A percentile compares a stretch with the other conserved stretches of the same genome.
Evolutionary conservation across 2,888 invertebrate genomes (phyloP).

Genomic region (Latrodectus elegans): DNA sequence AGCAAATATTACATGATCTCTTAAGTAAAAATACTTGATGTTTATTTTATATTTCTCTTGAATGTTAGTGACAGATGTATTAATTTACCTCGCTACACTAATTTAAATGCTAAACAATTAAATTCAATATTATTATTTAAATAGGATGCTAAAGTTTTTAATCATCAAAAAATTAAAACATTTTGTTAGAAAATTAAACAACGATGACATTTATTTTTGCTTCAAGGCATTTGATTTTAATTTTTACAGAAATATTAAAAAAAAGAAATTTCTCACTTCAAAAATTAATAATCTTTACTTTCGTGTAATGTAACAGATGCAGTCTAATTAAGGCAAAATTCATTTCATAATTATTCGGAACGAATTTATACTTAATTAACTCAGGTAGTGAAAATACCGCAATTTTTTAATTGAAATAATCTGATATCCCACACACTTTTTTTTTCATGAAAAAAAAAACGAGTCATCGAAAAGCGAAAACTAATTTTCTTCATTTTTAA

Average conservation of each 20-base stretch:
- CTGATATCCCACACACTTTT: background rate
- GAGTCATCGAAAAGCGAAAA: background rate
- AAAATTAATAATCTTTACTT: background rate
- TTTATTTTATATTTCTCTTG: too few relatives aligned
- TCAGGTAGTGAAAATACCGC: background rate
- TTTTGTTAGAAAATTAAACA: too few relatives aligned
- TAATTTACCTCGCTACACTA: too few relatives aligned
- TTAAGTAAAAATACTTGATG: too few relatives aligned
- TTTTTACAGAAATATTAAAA: too few relatives aligned
- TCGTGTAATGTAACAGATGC: background rate
- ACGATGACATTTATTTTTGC: background rate
- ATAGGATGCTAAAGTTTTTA: too few relatives aligned
- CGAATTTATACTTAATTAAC: background rate
- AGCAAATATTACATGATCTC: too few relatives aligned
- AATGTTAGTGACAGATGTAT: too few relatives aligned
- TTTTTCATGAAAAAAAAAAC: background rate
- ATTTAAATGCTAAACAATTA: too few relatives aligned
- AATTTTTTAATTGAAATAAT: background rate
- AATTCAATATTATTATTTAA: too few relatives aligned
- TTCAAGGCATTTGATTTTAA: background rate
- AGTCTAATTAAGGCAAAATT: slow-evolving; percentile 2
- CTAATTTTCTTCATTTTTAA: background rate
- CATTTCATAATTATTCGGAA: slow-evolving; percentile 3
- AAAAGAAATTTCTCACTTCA: background rate
- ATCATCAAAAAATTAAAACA: too few relatives aligned